phyloP scores from a whole-genome alignment of 2,113 vertebrate species.

The Takifugu flavidus region DNA sequence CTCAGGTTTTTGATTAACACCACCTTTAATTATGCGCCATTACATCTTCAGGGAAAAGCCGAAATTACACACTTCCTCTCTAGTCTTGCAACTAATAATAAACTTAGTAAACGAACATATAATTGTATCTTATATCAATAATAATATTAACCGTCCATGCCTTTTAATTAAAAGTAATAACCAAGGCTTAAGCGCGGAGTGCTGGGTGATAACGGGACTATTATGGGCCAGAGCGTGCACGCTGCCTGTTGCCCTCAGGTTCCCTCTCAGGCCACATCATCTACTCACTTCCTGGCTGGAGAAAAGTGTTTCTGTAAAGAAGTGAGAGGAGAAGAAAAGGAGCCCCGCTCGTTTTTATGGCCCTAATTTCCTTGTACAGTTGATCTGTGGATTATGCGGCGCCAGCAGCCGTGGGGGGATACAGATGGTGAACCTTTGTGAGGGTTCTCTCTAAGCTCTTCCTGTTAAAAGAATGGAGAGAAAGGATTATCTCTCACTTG shows the following conservation, averaged over 20 bases:
- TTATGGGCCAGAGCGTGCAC: constrained; percentile 11
- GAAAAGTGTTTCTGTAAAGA: constrained; percentile 37
- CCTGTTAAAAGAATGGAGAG: constrained; percentile 68
- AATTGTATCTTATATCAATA: no score
- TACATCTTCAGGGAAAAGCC: no score
- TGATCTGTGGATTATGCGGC: constrained; percentile 69
- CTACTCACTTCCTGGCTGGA: constrained; percentile 40
- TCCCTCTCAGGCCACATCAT: constrained; percentile 58
- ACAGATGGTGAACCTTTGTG: constrained; percentile 73
- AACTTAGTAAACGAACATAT: no score
- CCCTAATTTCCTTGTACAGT: constrained; percentile 72
- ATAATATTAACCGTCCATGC: no score
- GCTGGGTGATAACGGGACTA: no score
- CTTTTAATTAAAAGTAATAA: no score
- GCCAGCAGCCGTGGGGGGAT: constrained; percentile 57
- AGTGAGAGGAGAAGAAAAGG: constrained; percentile 44
- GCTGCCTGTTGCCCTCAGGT: constrained; percentile 46
- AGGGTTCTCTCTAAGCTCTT: constrained; percentile 67
- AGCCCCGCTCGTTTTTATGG: constrained; percentile 60
- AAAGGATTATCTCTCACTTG: constrained; percentile 73
- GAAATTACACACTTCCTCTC: no score
- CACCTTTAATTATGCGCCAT: no score
- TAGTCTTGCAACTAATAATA: no score
- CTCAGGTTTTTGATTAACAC: no score
- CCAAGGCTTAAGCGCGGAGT: no score